Evolutionary conservation across 2,888 invertebrate species (phyloP).

Genomic region (Antheraea yamamai): DNA sequence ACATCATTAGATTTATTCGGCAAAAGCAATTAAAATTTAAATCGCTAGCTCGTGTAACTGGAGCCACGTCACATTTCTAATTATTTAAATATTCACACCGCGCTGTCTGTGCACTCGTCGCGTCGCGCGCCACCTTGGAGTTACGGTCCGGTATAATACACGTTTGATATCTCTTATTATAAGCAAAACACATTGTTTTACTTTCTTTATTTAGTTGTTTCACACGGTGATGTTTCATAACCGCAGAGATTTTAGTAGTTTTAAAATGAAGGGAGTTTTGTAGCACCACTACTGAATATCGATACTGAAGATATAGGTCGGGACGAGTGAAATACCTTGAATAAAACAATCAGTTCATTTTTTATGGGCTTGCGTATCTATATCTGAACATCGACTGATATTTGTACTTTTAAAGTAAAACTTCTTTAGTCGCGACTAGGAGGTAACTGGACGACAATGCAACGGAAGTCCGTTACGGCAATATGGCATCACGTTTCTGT

Average conservation of each 20-base stretch:
- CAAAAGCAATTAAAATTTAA: neutral
- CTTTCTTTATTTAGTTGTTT: conserved; percentile 4
- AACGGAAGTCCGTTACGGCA: too few relatives aligned
- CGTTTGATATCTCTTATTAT: neutral
- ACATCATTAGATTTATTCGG: neutral
- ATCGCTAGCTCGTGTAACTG: conserved; percentile 1
- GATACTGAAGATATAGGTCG: too few relatives aligned
- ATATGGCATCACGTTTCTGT: too few relatives aligned
- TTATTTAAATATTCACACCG: conserved; percentile 15
- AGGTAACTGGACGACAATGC: too few relatives aligned
- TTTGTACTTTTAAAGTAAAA: too few relatives aligned
- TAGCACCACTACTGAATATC: neutral
- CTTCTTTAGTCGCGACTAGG: too few relatives aligned
- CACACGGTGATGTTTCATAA: neutral
- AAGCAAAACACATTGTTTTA: conserved; percentile 2
- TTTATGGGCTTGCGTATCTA: too few relatives aligned
- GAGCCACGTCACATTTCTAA: neutral
- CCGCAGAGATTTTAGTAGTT: neutral
- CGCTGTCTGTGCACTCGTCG: neutral
- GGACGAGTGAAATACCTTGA: too few relatives aligned
- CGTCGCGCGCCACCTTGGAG: neutral
- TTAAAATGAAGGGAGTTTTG: neutral
- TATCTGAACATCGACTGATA: too few relatives aligned
- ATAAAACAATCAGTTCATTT: too few relatives aligned
- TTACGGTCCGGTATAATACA: neutral